Evolutionary conservation across 2,797 vertebrate species (phyloP), one percentile per base, ranked within the genome.

Genomic region (Selene dorsalis): DNA sequence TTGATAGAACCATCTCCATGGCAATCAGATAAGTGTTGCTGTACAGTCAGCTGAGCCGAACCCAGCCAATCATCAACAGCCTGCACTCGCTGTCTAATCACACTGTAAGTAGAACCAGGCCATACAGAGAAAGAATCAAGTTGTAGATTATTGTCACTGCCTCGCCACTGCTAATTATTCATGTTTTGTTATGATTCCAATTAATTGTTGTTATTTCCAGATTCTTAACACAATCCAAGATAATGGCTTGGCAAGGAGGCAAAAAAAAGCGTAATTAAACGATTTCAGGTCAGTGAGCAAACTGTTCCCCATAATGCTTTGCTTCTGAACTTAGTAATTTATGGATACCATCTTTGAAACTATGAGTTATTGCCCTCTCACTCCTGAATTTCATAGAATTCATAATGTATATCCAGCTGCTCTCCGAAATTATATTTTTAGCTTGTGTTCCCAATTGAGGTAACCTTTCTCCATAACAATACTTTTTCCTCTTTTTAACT

Each of bases 1-100:
- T 83, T 90, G 89, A 94, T 91, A 89, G 67, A 87, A 80, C 77
- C 79, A 90, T 93, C 80, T 89, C 83, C 83, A 87, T 81, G 77
- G 84, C 85, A 88, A 90, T 92, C 82, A 77, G 88, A 93, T 90
- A 76, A 73, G 85, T 83, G 67, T 68, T 79, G 78, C 75, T 82
- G 69, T 70, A 50, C 38, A 66, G 75, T 81, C 83, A 79, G 75
- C 75, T 55, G 76, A 87, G 62, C 68, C 58, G 16, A 76, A 69
- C 13, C 41, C 69, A 73, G 58, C 65, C 80, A 88, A 62, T 88
- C 81, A 81, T 71, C 53, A 65, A 47, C 78, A 83, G 35, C 41
- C 62, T 66, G 71, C 39, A 22, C 32, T 73, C 60, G 62, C 47
- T 75, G 64, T 39, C 79, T 84, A 85, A 85, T 69, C 20, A 43